These are phyloP conservation scores for Brenthis hecate DNA, from an alignment of 2,888 invertebrate genomes.

Conservation along the genomic window DNA sequence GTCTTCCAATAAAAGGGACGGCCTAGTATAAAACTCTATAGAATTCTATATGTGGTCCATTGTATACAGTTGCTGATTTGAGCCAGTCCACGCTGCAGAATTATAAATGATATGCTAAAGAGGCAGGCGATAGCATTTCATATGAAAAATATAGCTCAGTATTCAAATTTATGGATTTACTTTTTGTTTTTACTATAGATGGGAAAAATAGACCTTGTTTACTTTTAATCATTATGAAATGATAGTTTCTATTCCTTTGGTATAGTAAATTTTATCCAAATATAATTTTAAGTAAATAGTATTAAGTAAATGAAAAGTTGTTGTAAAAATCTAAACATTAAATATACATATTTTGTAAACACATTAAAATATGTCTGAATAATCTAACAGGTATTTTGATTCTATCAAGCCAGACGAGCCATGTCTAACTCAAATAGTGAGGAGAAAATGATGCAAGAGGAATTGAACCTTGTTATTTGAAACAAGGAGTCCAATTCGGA, in stretches of 20 bases:
- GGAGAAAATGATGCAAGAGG: slow-evolving; percentile 47
- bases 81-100: slow-evolving; percentile 50
- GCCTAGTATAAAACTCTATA: slow-evolving; percentile 46
- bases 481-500: slow-evolving; percentile 59
- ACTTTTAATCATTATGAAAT: not conserved
- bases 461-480: slow-evolving; percentile 68
- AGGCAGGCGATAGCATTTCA: slow-evolving; percentile 46
- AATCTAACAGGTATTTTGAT: slow-evolving; percentile 3
- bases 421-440: slow-evolving; percentile 55
- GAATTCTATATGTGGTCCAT: slow-evolving; percentile 50
- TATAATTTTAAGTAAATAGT: too few species aligned
- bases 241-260: not conserved
- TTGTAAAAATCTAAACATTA: not conserved
- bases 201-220: not conserved
- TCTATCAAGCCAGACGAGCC: slow-evolving; percentile 40
- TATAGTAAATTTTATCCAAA: too few species aligned
- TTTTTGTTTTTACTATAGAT: slow-evolving; percentile 25
- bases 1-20: slow-evolving; percentile 51
- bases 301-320: not conserved
- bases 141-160: slow-evolving; percentile 47
- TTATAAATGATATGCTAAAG: slow-evolving; percentile 69
- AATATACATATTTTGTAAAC: not conserved
- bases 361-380: not conserved
- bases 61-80: slow-evolving; percentile 63
- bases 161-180: slow-evolving; percentile 40